These are phyloP conservation scores for Danaus plexippus DNA, from an alignment of 1,140 invertebrate genomes.

Conservation along the genomic window DNA sequence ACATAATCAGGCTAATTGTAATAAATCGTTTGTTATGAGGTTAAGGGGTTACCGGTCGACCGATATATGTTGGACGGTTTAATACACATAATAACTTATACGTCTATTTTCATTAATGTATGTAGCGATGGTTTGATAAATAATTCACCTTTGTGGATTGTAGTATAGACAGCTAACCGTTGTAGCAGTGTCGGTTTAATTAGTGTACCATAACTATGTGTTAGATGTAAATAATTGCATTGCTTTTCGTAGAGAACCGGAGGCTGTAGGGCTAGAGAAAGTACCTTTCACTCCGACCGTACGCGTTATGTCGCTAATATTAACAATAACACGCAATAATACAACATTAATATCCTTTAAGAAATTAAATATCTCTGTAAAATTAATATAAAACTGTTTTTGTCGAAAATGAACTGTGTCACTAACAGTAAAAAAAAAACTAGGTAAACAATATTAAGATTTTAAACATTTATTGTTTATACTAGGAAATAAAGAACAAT, in stretches of 20 bases:
- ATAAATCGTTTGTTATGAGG: constrained; percentile 10
- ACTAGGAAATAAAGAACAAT: no score
- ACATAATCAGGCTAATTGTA: constrained; percentile 24
- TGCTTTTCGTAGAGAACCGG: constrained; percentile 47
- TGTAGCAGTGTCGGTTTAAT: constrained; percentile 42
- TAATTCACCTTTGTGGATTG: neutral
- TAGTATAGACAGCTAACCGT: constrained; percentile 4
- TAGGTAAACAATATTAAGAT: no score
- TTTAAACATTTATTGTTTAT: no score
- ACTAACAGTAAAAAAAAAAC: no score
- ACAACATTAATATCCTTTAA: constrained; percentile 5
- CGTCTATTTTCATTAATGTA: no score
- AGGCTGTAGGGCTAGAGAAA: constrained; percentile 64
- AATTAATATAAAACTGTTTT: neutral
- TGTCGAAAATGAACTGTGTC: no score
- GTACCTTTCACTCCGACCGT: constrained; percentile 55
- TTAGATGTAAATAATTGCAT: constrained; percentile 55
- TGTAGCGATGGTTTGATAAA: neutral
- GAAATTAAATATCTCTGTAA: neutral
- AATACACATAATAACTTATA: no score
- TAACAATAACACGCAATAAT: constrained; percentile 46
- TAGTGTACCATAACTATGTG: constrained; percentile 19
- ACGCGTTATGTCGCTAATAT: constrained; percentile 36
- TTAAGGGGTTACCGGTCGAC: no score
- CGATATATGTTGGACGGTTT: no score